These are phyloP conservation scores for Acronicta psi DNA, from an alignment of 2,888 invertebrate genomes.

Conservation along the genomic window DNA sequence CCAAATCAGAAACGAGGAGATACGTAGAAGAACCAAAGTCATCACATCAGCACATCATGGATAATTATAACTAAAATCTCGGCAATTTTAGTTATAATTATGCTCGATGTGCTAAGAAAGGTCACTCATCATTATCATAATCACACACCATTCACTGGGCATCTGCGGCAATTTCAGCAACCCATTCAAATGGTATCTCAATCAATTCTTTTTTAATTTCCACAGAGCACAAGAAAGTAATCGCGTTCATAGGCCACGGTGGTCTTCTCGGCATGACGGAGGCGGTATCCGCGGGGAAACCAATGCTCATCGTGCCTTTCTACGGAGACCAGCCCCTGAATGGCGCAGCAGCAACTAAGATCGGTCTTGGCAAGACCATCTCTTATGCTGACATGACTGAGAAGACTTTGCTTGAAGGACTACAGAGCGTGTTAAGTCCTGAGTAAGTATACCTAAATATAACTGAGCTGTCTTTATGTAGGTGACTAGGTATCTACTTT, in stretches of 20 bases:
- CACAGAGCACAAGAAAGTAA: conserved; percentile 89
- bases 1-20: too few relatives aligned
- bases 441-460: conserved; percentile 79
- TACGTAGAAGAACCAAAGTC: too few relatives aligned
- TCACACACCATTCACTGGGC: too few relatives aligned
- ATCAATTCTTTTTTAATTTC: not conserved
- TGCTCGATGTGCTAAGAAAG: too few relatives aligned
- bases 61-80: too few relatives aligned
- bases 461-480: too few relatives aligned
- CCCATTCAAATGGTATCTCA: too few relatives aligned
- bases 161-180: too few relatives aligned
- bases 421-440: conserved; percentile 85
- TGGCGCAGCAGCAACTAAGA: conserved; percentile 83
- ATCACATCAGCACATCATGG: too few relatives aligned
- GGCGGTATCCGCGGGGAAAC: conserved; percentile 90
- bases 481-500: too few relatives aligned
- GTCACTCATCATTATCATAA: too few relatives aligned
- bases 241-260: conserved; percentile 90
- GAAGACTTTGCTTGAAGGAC: conserved; percentile 82
- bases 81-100: too few relatives aligned
- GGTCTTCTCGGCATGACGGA: conserved; percentile 90
- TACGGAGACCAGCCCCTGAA: conserved; percentile 90
- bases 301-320: conserved; percentile 90
- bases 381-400: conserved; percentile 86
- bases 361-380: conserved; percentile 86